Evolutionary conservation across 2,113 vertebrate genomes (phyloP), one percentile per base, ranked within the genome.

Genomic region (Phainopepla nitens): DNA sequence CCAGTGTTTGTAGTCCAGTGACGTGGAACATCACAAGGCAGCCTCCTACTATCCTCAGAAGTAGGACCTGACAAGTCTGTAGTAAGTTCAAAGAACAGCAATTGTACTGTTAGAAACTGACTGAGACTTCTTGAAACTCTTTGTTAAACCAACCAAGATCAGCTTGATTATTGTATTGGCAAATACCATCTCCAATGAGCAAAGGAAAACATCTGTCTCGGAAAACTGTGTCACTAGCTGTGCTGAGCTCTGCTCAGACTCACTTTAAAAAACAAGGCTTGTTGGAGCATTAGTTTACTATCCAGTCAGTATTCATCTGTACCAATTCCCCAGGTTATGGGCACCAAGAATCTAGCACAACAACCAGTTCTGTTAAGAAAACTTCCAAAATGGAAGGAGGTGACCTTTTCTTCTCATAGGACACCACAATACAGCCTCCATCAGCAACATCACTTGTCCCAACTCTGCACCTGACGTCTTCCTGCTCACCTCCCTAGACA

Each of bases 1-100:
- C 29, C 44, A 54, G 8, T n/a, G 35, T 6, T 65, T 61, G 36
- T 24, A 68, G n/a, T 13, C 21, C 21, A n/a, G 28, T 19, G 44
- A 73, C 39, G 17, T 7, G 61, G 57, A 45, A 70, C 0, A 3
- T 14, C 3, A 1, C 4, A 1, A 82, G n/a, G 31, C 24, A 66
- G 19, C 6, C 16, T 36, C 1, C 69, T 39, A 0, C 31, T 57
- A 66, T 76, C 51, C 42, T 69, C 28, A 33, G 53, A 82, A 83
- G 35, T 4, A 41, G n/a, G 29, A 73, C 16, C 11, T 56, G 33
- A 49, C 0, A 0, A 66, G 14, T 50, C 25, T 47, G 18, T 70
- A 62, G 4, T 21, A 68, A 75, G 33, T 54, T 29, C 31, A 50
- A 51, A 81, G 47, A 83, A 68, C 3, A 17, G 51, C 27, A 82